Base-by-base conservation (phyloP, 2,797 vertebrate species). In the Chaenodraco wilsoni region DNA sequence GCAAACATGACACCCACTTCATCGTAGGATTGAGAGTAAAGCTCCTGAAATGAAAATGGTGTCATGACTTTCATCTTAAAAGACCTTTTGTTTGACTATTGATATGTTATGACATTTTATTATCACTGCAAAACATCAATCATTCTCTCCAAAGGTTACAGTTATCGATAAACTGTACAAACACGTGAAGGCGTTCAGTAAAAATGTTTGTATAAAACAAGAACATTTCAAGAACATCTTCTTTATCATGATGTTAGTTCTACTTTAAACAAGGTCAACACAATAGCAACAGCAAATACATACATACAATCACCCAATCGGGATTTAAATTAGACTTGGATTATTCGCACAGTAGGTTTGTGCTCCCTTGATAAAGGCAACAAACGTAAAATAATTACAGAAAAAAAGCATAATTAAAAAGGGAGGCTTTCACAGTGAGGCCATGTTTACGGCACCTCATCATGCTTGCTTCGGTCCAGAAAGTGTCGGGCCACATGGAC, bases 1-100 rank as follows among this genome's bases (percentile, higher is more conserved):
- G 94, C 95, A 82, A 96, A 96, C 94, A 95, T 90, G 14, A 96
- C 95, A 1, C 95, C 94, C 4, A 96, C 95, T 51, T 95, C 92
- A 17, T 95, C 89, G 15, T 95, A 95, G 13, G 95, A 95, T 83
- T 94, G 94, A 1, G 93, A 91, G 72, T 95, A 96, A 49, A 95
- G 85, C 64, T 94, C 94, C 94, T 95, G 37, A 45, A 84, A 83
- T 5, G n/a, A 67, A 33, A 60, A 54, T 13, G 1, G 13, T 23
- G 37, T 54, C n/a, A 59, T 2, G 4, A 54, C 9, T 16, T 62
- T 27, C 9, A 40, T 60, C 33, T 8, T 19, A n/a, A 27, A 72
- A 55, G 33, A 9, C 1, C 45, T 0, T 55, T 37, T 37, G 16
- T 44, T 19, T 50, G 14, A 17, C 12, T 40, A 19, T 3, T 4